A percentile compares a stretch with the other conserved stretches of the same genome.
phyloP scores from a whole-genome alignment of 2,888 invertebrate genomes.

The Caenorhabditis sp. region DNA sequence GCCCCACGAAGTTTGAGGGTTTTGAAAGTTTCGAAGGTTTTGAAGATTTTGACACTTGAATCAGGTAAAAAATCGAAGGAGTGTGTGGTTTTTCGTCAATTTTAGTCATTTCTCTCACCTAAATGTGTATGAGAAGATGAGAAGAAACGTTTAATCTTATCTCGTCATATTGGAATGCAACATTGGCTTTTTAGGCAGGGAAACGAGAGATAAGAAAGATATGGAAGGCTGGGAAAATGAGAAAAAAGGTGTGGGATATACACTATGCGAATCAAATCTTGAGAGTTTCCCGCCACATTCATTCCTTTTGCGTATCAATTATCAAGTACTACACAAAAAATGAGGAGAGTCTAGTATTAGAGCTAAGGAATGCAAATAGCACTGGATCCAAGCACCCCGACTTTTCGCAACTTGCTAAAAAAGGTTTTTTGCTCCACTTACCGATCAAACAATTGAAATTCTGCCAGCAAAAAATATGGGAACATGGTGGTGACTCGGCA shows the following conservation, averaged over 20 bases:
- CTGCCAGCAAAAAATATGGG: constrained; percentile 68
- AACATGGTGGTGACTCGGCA: constrained; percentile 69
- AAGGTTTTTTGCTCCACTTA: too few relatives aligned
- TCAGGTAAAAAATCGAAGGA: too few relatives aligned
- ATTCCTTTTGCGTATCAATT: not conserved
- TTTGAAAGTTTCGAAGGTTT: not conserved
- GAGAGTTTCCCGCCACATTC: too few relatives aligned
- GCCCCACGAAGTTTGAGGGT: constrained; percentile 9
- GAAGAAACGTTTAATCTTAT: constrained; percentile 15
- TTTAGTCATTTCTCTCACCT: constrained; percentile 18
- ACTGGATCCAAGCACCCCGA: too few relatives aligned
- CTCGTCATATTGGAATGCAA: constrained; percentile 21
- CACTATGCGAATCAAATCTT: too few relatives aligned
- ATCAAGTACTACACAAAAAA: constrained; percentile 46
- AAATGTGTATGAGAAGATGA: constrained; percentile 1
- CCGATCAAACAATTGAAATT: constrained; percentile 68
- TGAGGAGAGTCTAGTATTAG: too few relatives aligned
- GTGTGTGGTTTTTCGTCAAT: not conserved
- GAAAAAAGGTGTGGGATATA: too few relatives aligned
- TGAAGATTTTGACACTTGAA: too few relatives aligned
- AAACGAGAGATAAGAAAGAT: constrained; percentile 5
- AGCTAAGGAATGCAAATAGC: too few relatives aligned
- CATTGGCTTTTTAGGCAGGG: not conserved
- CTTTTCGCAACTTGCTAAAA: too few relatives aligned
- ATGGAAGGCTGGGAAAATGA: too few relatives aligned